Evolutionary conservation across 2,113 vertebrate genomes (phyloP).

Genomic region (Callaeas wilsoni): DNA sequence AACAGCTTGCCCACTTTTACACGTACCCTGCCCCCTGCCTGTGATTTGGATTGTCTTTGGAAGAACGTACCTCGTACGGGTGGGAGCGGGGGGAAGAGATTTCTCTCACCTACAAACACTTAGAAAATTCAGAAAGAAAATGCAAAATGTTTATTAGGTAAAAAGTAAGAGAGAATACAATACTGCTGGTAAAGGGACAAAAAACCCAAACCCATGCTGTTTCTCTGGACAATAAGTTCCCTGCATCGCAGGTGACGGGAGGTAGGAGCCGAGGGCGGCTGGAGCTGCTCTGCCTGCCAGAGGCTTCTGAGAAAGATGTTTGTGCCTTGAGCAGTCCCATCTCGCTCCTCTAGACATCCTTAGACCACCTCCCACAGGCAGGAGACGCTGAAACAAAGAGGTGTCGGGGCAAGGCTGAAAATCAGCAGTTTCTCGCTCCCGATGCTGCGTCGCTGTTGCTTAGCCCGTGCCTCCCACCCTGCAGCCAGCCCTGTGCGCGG

Average conservation of each 20-base stretch:
- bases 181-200: neutral
- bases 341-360: neutral
- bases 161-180: neutral
- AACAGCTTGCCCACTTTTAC: conserved; percentile 62
- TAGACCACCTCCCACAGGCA: neutral
- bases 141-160: neutral
- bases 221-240: neutral
- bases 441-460: neutral
- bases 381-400: conserved; percentile 39
- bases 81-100: neutral
- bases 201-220: neutral
- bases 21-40: conserved; percentile 56
- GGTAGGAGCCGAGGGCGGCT: neutral
- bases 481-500: neutral
- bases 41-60: conserved; percentile 43
- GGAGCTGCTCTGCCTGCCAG: neutral
- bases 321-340: neutral
- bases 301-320: neutral
- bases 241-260: neutral
- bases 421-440: neutral
- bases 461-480: neutral
- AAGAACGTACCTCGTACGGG: neutral
- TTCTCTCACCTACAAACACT: neutral
- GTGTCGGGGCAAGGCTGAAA: neutral
- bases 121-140: neutral